Conservation (phyloP, 2,797 vertebrate genomes). For the Holocentrus rufus region DNA sequence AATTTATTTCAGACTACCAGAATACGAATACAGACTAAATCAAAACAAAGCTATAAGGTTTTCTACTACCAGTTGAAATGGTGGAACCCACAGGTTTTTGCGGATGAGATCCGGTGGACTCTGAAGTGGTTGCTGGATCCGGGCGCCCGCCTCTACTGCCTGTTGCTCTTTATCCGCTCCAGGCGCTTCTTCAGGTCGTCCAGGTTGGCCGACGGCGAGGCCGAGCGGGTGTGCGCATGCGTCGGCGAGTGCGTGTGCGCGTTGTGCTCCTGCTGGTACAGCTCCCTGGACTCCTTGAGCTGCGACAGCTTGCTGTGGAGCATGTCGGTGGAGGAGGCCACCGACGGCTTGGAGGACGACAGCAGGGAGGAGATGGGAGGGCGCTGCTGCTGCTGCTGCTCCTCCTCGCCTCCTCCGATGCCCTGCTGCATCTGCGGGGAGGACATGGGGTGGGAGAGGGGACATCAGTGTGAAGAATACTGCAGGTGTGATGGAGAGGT, state of each 20-base stretch:
- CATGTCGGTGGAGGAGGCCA: constrained; percentile 98
- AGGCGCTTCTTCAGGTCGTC: constrained; percentile 99
- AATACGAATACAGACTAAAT: constrained; percentile 25
- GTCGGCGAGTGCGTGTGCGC: constrained; percentile 81
- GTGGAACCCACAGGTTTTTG: constrained; percentile 4
- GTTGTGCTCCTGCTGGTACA: constrained; percentile 91
- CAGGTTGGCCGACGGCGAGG: constrained; percentile 90
- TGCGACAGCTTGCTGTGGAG: constrained; percentile 97
- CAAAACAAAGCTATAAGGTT: constrained; percentile 5
- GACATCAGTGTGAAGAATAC: background rate
- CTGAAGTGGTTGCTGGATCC: too few species aligned
- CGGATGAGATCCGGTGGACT: constrained; percentile 21
- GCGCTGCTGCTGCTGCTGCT: constrained; percentile 83
- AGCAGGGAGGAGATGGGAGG: constrained; percentile 88
- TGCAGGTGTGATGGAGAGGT: background rate
- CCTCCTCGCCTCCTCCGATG: constrained; percentile 63
- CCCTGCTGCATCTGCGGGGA: constrained; percentile 56
- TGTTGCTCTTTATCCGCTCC: constrained; percentile 98
- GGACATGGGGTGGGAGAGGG: background rate
- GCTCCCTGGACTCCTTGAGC: constrained; percentile 93
- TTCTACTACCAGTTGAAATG: constrained; percentile 18
- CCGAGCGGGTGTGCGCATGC: constrained; percentile 80
- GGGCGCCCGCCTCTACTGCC: constrained; percentile 82
- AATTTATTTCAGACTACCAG: constrained; percentile 34
- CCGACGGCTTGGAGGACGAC: constrained; percentile 88